Conservation (phyloP, 2,888 invertebrate genomes). For the Thera obeliscata region DNA sequence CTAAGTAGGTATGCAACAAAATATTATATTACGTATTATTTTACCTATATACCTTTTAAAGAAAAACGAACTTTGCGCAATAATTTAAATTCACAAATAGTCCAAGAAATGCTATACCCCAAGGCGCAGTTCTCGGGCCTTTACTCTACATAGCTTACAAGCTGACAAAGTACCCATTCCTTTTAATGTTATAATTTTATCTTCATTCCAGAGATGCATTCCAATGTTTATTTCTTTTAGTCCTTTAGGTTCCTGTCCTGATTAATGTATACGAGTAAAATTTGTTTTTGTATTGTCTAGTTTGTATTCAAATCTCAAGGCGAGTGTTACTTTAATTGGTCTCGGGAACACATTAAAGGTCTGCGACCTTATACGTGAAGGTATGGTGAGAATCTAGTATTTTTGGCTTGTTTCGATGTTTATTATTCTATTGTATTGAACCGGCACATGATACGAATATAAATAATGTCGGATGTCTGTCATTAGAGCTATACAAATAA, state of each 20-base stretch:
- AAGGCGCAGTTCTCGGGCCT: conserved; percentile 30
- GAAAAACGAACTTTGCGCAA: background rate
- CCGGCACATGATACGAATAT: conserved; percentile 50
- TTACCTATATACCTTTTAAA: no score
- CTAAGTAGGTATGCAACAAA: background rate
- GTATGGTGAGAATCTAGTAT: conserved; percentile 58
- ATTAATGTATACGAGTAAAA: conserved; percentile 47
- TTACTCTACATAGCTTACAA: conserved; percentile 17
- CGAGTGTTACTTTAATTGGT: conserved; percentile 69
- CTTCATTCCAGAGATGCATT: conserved; percentile 20
- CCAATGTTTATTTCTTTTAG: conserved; percentile 25
- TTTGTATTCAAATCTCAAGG: conserved; percentile 67
- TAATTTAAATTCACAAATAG: background rate
- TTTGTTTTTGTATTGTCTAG: conserved; percentile 41
- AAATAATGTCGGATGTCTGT: conserved; percentile 24
- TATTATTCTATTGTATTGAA: conserved; percentile 47
- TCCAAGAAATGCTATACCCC: conserved; percentile 2
- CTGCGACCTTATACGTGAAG: conserved; percentile 69
- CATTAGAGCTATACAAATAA: conserved; percentile 1
- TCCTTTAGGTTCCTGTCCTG: conserved; percentile 35
- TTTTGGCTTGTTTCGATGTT: conserved; percentile 45
- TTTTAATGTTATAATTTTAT: conserved; percentile 1
- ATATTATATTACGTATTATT: no score
- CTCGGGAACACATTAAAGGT: conserved; percentile 67
- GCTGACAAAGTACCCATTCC: conserved; percentile 2